These are phyloP conservation scores for Cydia pomonella DNA, from an alignment of 1,140 invertebrate species.

Conservation along the genomic window DNA sequence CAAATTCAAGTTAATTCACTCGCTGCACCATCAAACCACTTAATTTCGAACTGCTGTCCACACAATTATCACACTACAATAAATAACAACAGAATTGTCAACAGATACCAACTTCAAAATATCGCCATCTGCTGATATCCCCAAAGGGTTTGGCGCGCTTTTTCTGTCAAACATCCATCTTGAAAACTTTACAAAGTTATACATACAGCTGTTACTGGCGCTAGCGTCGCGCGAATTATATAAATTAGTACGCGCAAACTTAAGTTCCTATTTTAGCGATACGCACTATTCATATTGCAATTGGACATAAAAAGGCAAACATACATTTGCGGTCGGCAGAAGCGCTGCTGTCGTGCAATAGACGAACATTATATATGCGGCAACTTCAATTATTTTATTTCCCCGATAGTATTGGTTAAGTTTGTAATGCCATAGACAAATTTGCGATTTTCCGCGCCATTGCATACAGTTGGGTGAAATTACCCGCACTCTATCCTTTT, in stretches of 20 bases:
- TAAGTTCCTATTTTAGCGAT: neutral
- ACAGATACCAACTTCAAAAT: conserved; percentile 65
- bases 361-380: neutral
- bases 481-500: conserved; percentile 62
- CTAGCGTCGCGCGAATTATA: neutral
- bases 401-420: neutral
- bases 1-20: too few relatives aligned
- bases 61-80: conserved; percentile 69
- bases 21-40: neutral
- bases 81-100: conserved; percentile 68
- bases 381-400: neutral
- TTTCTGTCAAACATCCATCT: conserved; percentile 67
- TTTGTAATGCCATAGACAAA: conserved; percentile 55
- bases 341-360: neutral
- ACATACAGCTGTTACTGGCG: neutral
- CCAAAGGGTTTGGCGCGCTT: conserved; percentile 73
- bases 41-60: conserved; percentile 45
- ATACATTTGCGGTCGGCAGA: neutral
- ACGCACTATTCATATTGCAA: neutral
- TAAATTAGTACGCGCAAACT: neutral
- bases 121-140: conserved; percentile 66
- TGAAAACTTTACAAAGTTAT: conserved; percentile 36
- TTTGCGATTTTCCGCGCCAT: conserved; percentile 75
- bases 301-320: neutral
- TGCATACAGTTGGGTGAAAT: conserved; percentile 67